Conservation (phyloP, 2,888 invertebrate species). For the Apotomis turbidana region DNA sequence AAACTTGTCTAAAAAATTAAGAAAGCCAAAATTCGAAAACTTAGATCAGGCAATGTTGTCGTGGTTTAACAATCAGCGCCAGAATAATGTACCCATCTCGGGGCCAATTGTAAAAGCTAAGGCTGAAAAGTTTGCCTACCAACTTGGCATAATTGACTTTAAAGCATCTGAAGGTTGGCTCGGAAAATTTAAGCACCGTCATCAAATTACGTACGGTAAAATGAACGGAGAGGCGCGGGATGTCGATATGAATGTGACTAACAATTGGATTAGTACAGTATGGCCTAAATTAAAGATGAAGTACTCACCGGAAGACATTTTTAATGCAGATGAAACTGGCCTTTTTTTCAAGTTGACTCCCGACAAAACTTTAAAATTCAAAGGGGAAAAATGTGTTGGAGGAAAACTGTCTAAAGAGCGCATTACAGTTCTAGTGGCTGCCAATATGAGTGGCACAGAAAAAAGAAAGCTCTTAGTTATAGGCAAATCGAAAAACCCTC, state of each 20-base stretch:
- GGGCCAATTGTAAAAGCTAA: constrained; percentile 34
- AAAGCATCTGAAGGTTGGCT: constrained; percentile 54
- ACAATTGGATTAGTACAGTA: constrained; percentile 44
- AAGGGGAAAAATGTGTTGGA: constrained; percentile 53
- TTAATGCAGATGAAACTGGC: constrained; percentile 52
- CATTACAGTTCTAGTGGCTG: constrained; percentile 52
- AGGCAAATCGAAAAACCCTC: not conserved
- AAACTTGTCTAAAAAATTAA: constrained; percentile 51
- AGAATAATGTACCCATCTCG: constrained; percentile 50
- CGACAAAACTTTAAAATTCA: constrained; percentile 39
- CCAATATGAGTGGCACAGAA: constrained; percentile 54
- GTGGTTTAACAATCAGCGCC: constrained; percentile 50
- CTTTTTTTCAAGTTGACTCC: constrained; percentile 52
- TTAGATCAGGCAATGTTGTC: constrained; percentile 50
- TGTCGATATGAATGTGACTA: constrained; percentile 48
- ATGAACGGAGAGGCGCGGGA: constrained; percentile 44
- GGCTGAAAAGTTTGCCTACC: constrained; percentile 12
- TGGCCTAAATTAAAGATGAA: constrained; percentile 46
- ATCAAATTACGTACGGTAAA: constrained; percentile 47
- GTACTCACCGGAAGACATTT: constrained; percentile 49
- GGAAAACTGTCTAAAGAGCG: constrained; percentile 46
- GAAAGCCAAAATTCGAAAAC: constrained; percentile 50
- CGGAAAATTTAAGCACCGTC: constrained; percentile 50
- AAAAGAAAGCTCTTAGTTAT: constrained; percentile 43
- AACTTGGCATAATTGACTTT: constrained; percentile 48